These are phyloP conservation scores for Simalia tracyae DNA, from an alignment of 2,797 vertebrate genomes.

Conservation along the genomic window DNA sequence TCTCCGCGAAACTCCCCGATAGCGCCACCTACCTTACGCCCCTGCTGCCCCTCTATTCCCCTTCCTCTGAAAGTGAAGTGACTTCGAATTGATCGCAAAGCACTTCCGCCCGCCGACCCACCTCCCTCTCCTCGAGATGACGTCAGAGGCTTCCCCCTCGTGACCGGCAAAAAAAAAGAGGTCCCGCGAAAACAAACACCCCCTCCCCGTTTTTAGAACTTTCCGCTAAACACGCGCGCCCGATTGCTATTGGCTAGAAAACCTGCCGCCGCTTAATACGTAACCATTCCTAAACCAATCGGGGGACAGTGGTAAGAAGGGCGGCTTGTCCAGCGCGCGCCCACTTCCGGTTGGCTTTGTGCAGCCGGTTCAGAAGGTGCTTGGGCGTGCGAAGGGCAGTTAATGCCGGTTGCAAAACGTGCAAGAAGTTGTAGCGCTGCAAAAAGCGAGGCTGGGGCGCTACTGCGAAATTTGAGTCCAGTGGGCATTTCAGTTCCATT, in stretches of 20 bases:
- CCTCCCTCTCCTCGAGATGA: background rate
- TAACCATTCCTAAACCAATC: background rate
- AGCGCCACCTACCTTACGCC: background rate
- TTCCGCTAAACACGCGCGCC: background rate
- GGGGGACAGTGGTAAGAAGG: too few species aligned
- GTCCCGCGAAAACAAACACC: background rate
- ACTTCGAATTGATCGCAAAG: background rate
- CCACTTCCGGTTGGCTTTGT: background rate
- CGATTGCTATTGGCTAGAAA: background rate
- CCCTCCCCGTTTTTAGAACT: background rate
- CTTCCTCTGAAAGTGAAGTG: background rate
- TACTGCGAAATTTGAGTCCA: background rate
- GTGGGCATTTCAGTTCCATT: background rate
- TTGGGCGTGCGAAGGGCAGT: too few species aligned
- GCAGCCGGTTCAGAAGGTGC: fast-evolving
- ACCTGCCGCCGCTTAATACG: background rate
- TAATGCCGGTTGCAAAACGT: too few species aligned
- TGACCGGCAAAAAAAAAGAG: too few species aligned
- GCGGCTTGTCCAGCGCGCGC: background rate
- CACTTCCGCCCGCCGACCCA: background rate
- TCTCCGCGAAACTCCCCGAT: background rate
- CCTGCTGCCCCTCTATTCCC: background rate
- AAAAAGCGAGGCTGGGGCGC: background rate
- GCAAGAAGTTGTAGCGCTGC: too few species aligned
- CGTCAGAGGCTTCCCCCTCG: background rate